Evolutionary conservation across 2,797 vertebrate genomes (phyloP).

Genomic region (Lutjanus argentimaculatus): DNA sequence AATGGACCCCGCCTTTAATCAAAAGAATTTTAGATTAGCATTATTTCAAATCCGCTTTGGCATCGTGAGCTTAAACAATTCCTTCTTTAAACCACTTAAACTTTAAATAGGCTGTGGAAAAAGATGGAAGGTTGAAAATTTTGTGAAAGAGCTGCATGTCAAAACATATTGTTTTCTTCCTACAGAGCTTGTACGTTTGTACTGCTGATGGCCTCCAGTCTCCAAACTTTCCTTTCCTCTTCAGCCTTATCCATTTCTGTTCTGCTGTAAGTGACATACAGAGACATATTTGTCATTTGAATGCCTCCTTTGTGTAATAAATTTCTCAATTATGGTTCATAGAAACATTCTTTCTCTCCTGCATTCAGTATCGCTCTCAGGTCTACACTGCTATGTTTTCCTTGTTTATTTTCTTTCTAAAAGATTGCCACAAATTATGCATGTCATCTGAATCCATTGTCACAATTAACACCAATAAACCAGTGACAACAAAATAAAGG

Average conservation of each 20-base stretch:
- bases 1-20: too few species aligned
- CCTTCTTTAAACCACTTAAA: neutral
- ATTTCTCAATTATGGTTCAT: constrained; percentile 31
- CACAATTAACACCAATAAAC: constrained; percentile 53
- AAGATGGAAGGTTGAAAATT: constrained; percentile 1
- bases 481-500: constrained; percentile 10
- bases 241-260: constrained; percentile 11
- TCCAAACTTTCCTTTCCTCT: neutral
- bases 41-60: constrained; percentile 1
- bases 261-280: constrained; percentile 1
- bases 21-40: neutral
- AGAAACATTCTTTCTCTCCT: neutral
- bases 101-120: neutral
- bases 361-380: constrained; percentile 9
- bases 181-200: neutral
- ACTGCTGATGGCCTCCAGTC: constrained; percentile 3
- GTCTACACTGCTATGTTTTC: constrained; percentile 13
- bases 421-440: constrained; percentile 33
- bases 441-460: constrained; percentile 38
- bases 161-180: neutral
- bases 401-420: constrained; percentile 33
- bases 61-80: neutral
- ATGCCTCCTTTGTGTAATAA: constrained; percentile 23
- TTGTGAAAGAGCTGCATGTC: neutral
- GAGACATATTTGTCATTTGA: constrained; percentile 9